Conservation (phyloP, 2,797 vertebrate genomes). For the Argyrosomus regius region DNA sequence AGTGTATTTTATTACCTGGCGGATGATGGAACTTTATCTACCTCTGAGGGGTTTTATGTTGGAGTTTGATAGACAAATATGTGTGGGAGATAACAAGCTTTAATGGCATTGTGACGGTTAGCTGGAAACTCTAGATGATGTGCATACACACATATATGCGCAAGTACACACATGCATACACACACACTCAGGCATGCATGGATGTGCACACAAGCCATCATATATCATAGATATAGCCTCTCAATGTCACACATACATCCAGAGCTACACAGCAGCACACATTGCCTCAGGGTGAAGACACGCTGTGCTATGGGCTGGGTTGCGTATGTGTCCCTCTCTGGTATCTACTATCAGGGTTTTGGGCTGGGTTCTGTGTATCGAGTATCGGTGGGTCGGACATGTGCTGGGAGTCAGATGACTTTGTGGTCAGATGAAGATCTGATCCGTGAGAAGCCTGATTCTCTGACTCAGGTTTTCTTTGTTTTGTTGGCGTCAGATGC, state of each 20-base stretch:
- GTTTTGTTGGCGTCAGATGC: constrained; percentile 53
- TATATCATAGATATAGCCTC: constrained; percentile 17
- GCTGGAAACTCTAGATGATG: constrained; percentile 42
- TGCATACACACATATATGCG: neutral
- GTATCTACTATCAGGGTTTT: constrained; percentile 63
- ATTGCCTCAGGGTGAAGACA: constrained; percentile 37
- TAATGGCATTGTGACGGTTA: constrained; percentile 40
- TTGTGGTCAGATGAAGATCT: constrained; percentile 76
- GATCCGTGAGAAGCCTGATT: constrained; percentile 69
- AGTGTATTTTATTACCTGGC: constrained; percentile 75
- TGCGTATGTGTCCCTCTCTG: constrained; percentile 34
- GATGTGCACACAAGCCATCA: constrained; percentile 5
- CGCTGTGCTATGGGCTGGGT: constrained; percentile 38
- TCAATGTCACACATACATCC: constrained; percentile 22
- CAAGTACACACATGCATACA: neutral
- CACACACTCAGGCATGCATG: constrained; percentile 4
- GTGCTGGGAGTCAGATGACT: constrained; percentile 80
- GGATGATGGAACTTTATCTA: constrained; percentile 74
- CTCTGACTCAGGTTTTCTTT: constrained; percentile 72
- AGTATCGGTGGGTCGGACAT: constrained; percentile 71
- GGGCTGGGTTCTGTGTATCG: constrained; percentile 75
- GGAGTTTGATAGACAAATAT: constrained; percentile 71
- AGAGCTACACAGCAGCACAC: constrained; percentile 10
- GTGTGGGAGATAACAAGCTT: constrained; percentile 66
- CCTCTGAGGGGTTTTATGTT: constrained; percentile 62